phyloP scores from a whole-genome alignment of 1,140 invertebrate genomes.

The Hestina assimilis region DNA sequence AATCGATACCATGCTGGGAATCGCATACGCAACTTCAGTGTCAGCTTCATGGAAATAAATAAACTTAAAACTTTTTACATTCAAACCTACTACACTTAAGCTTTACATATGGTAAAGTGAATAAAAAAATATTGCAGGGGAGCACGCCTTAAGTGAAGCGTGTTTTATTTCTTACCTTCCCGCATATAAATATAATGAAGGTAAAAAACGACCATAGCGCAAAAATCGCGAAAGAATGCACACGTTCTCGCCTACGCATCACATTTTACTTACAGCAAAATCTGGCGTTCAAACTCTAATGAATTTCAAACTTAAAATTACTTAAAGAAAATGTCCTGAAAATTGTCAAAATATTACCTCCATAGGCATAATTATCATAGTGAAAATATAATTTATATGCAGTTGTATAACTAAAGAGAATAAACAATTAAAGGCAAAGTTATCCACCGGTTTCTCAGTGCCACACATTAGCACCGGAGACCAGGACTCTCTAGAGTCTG shows the following conservation, averaged over 20 bases:
- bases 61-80: conserved; percentile 29
- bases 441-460: not conserved
- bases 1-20: conserved; percentile 52
- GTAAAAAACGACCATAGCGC: conserved; percentile 52
- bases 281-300: not conserved
- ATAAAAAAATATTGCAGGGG: conserved; percentile 34
- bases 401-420: too few relatives aligned
- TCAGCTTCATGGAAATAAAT: conserved; percentile 27
- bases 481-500: conserved; percentile 15
- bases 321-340: too few relatives aligned
- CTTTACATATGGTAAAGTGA: conserved; percentile 18
- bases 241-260: conserved; percentile 6
- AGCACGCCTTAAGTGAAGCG: conserved; percentile 44
- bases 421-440: not conserved
- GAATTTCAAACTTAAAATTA: too few relatives aligned
- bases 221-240: conserved; percentile 49
- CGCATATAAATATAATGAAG: conserved; percentile 44
- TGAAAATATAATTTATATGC: too few relatives aligned
- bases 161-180: conserved; percentile 43
- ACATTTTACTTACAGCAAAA: conserved; percentile 5
- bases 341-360: too few relatives aligned
- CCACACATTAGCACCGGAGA: conserved; percentile 8
- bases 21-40: conserved; percentile 29
- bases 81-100: conserved; percentile 19
- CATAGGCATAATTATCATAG: too few relatives aligned